Evolutionary conservation across 2,113 vertebrate species (phyloP), one percentile per base, ranked within the genome.

Genomic region (Cynopterus brachyotis): DNA sequence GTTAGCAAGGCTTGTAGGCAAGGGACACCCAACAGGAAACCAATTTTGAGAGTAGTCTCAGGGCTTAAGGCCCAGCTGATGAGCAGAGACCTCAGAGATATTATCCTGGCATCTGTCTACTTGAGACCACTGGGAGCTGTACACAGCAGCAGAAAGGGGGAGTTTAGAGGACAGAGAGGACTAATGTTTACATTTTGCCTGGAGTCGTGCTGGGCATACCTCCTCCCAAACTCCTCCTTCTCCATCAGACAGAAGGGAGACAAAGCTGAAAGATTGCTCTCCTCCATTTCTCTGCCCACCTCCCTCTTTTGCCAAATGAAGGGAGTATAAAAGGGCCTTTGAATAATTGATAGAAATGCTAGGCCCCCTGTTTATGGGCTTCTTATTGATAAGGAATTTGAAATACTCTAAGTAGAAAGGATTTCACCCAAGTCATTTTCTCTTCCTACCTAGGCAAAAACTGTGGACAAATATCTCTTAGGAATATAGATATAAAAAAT

Each of bases 161-260:
- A 86, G 80, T 89, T 62, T 53, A 55, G 37, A 94, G 35, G 37
- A 16, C n/a, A 87, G 83, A 57, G n/a, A 59, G 75, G 42, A 91
- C 37, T 91, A 73, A 91, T 35, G 88, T 97, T 89, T 84, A 35
- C 66, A 81, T 75, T 93, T 88, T 83, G 13, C 79, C 57, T 69
- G n/a, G 72, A 85, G 53, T 16, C 20, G 24, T 42, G 6, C 45
- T 84, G 45, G 26, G 35, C 12, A 87, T n/a, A 20, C 59, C 11
- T 62, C 26, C 24, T 92, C 19, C 59, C 45, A n/a, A 83, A 82
- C 11, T 24, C 50, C 47, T 69, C 35, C 24, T 88, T 42, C 45
- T 85, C 66, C 37, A 81, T 9, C 24, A 92, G 70, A 69, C 24
- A 67, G 30, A 93, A 64, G 22, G 32, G 13, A 66, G 32, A 89